These are phyloP conservation scores for Acanthosepion esculentum DNA, from an alignment of 2,888 invertebrate species.

Conservation along the genomic window DNA sequence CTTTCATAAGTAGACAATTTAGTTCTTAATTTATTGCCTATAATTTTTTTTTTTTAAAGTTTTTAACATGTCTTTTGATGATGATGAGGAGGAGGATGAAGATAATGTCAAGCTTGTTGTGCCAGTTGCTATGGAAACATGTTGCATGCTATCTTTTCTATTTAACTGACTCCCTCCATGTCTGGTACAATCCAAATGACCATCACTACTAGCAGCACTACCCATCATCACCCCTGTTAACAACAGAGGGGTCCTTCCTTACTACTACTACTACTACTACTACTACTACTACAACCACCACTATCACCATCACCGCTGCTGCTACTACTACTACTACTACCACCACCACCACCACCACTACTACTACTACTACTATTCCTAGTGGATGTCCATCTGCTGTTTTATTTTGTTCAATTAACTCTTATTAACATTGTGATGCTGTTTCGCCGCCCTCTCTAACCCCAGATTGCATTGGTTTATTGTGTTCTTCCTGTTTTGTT, in stretches of 20 bases:
- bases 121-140: neutral
- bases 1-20: neutral
- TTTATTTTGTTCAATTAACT: neutral
- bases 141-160: neutral
- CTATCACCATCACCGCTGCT: neutral
- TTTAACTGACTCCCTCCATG: neutral
- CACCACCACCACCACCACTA: neutral
- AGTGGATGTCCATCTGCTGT: neutral
- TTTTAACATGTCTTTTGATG: neutral
- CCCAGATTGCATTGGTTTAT: conserved; percentile 43
- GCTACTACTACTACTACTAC: neutral
- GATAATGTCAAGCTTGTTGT: neutral
- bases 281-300: neutral
- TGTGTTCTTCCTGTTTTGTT: conserved; percentile 47
- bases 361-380: neutral
- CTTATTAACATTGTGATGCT: conserved; percentile 2
- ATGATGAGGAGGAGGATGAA: neutral
- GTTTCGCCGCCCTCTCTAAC: conserved; percentile 41
- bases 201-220: neutral
- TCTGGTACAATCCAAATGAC: neutral
- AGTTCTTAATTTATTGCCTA: neutral
- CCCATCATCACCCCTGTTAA: neutral
- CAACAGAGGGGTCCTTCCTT: neutral
- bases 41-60: neutral
- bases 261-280: neutral